Evolutionary conservation across 2,113 vertebrate genomes (phyloP).

Genomic region (Hyperopisus bebe): DNA sequence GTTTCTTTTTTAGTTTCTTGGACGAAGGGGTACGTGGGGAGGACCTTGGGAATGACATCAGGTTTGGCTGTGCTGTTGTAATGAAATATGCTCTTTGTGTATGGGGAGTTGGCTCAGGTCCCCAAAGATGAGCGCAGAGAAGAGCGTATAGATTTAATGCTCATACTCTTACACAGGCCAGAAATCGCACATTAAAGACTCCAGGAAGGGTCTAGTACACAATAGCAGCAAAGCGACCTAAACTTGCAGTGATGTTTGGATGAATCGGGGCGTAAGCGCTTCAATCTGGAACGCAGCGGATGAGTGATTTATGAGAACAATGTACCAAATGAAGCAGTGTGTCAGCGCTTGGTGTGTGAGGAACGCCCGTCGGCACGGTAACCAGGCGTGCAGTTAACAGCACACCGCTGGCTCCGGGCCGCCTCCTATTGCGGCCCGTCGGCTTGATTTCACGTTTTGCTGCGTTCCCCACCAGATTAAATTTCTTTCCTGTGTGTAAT

Average conservation of each 20-base stretch:
- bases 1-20: neutral
- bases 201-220: neutral
- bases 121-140: neutral
- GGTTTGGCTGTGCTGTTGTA: neutral
- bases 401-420: neutral
- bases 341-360: neutral
- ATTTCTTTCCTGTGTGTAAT: constrained; percentile 41
- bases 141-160: neutral
- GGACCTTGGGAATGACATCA: neutral
- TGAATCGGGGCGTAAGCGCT: neutral
- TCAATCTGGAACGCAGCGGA: neutral
- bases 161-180: neutral
- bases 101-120: neutral
- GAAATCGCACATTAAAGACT: neutral
- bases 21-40: neutral
- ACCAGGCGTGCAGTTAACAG: neutral
- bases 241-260: neutral
- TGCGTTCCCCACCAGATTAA: constrained; percentile 24
- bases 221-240: neutral
- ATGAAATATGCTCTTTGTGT: neutral
- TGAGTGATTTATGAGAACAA: neutral
- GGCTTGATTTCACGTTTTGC: neutral
- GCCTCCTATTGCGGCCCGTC: neutral
- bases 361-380: neutral
- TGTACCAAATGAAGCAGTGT: neutral